Base-by-base conservation (phyloP, 2,797 vertebrate species). In the Otolemur crassicaudatus region DNA sequence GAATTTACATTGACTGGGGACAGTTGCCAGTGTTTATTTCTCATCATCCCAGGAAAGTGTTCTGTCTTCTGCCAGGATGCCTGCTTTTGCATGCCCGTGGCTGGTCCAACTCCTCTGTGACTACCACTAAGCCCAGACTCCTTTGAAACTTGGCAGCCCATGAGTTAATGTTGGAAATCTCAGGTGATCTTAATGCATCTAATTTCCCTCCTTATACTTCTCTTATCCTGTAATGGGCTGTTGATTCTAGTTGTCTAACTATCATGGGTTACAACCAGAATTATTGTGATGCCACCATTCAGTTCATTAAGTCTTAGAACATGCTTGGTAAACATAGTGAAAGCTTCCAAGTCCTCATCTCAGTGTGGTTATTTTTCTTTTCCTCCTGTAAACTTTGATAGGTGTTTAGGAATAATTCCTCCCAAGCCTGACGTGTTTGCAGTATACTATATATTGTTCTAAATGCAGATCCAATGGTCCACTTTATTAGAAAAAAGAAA, bases 191-290 rank as follows among this genome's bases (percentile, higher is more conserved):
- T 87, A 94, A 65, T 92, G 34, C 61, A 87, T 83, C 77, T 85
- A 65, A 63, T 98, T 97, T 81, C 84, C 53, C 7, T 60, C 34
- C 6, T 60, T 79, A 23, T 65, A 63, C 95, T 72, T 95, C 65
- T 88, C 7, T 95, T 97, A 73, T 91, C 90, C 29, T 72, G 5
- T 97, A 95, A 75, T 76, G 84, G 16, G 89, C 27, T 70, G 69
- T 81, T 97, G 72, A 97, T 96, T 96, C 91, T 76, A 84, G 40
- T 65, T 49, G 95, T 65, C 25, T 65, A 87, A 94, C 17, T 84
- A 60, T 65, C 37, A 46, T 95, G 53, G 27, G 70, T 56, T 96
- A 67, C 46, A 77, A 92, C 75, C 53, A 90, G 81, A 81, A 83
- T 87, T 81, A 82, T 73, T 93, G 16, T 75, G 53, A 73, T 77